Conservation (phyloP, 2,113 vertebrate species). For the Trogon surrucura region DNA sequence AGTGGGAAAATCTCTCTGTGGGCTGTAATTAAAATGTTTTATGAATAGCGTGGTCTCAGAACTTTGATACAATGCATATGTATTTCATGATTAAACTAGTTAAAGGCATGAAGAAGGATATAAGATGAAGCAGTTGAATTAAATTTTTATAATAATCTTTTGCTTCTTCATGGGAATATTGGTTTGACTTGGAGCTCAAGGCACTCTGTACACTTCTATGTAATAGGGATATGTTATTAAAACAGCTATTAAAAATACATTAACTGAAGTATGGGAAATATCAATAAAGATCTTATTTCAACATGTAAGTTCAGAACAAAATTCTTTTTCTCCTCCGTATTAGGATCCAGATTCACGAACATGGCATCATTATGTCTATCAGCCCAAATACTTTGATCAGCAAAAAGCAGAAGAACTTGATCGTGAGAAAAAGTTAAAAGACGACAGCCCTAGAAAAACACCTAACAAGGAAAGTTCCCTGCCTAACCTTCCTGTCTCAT, state of each 20-base stretch:
- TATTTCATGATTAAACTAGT: constrained; percentile 50
- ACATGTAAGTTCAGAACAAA: background rate
- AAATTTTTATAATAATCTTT: constrained; percentile 30
- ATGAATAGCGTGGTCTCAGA: constrained; percentile 7
- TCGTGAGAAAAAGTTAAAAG: constrained; percentile 85
- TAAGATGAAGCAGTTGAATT: constrained; percentile 42
- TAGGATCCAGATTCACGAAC: constrained; percentile 92
- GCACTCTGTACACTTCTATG: background rate
- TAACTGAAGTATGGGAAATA: background rate
- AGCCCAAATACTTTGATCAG: constrained; percentile 91
- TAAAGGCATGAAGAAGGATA: constrained; percentile 25
- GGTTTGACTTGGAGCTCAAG: constrained; percentile 25
- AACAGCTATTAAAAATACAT: constrained; percentile 15
- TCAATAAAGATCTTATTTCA: background rate
- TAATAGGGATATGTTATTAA: constrained; percentile 5
- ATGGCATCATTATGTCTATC: constrained; percentile 92
- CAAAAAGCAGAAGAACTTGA: constrained; percentile 88
- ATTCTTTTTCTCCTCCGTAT: background rate
- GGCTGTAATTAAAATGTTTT: constrained; percentile 54
- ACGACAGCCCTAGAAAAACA: constrained; percentile 88
- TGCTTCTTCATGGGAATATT: constrained; percentile 32
- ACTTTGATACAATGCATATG: constrained; percentile 12
- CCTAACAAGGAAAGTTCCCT: constrained; percentile 85
- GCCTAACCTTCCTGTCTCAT: constrained; percentile 78
- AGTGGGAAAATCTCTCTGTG: constrained; percentile 20